These are phyloP conservation scores for Passer domesticus DNA, from an alignment of 2,113 vertebrate genomes.

Conservation along the genomic window DNA sequence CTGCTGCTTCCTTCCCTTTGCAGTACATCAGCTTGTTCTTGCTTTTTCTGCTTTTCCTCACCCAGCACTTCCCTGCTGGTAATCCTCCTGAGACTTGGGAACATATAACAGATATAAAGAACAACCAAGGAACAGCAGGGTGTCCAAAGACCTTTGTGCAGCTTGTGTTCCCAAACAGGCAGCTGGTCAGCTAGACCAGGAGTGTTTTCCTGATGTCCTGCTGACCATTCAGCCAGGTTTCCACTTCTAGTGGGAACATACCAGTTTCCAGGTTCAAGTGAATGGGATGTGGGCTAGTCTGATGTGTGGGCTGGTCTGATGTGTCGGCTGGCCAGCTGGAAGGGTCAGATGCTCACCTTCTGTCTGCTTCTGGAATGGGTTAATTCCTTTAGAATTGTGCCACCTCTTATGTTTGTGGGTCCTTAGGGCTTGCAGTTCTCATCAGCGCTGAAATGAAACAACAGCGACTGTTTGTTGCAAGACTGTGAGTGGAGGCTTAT, in stretches of 20 bases:
- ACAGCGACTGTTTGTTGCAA: fast-evolving
- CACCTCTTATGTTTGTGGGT: fast-evolving
- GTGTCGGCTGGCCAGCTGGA: neutral
- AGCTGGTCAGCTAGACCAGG: neutral
- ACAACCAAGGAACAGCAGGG: neutral
- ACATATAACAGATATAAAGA: neutral
- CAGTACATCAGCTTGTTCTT: neutral
- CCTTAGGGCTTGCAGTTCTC: neutral
- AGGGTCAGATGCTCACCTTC: neutral
- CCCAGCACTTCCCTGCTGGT: neutral
- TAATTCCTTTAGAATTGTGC: neutral
- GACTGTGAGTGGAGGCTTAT: neutral
- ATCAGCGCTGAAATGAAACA: neutral
- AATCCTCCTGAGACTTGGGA: neutral
- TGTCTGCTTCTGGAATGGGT: neutral
- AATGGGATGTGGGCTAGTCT: neutral
- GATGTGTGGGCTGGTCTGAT: neutral
- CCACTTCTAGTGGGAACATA: neutral
- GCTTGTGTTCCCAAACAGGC: neutral
- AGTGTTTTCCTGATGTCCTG: neutral
- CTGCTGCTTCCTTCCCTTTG: neutral
- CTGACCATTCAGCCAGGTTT: neutral
- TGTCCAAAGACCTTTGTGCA: neutral
- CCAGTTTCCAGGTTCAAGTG: fast-evolving
- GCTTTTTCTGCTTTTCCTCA: neutral